Evolutionary conservation across 1,140 invertebrate species (phyloP).

Genomic region (Diorhabda carinulata): DNA sequence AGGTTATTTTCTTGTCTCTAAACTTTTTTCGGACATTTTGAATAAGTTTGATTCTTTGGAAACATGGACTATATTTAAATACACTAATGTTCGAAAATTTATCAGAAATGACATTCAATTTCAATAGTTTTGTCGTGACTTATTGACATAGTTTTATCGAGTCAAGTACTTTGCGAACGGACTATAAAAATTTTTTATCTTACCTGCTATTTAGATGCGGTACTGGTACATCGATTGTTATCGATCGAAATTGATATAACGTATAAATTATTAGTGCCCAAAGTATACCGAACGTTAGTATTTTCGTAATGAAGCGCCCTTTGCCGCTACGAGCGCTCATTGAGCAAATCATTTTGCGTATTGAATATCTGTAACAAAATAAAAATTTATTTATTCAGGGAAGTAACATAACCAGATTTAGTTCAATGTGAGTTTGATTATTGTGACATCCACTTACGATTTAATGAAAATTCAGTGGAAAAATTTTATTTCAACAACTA

Average conservation of each 20-base stretch:
- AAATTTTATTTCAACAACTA: no score
- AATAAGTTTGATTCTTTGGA: background rate
- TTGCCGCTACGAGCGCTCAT: constrained; percentile 30
- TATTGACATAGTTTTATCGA: background rate
- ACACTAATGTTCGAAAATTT: background rate
- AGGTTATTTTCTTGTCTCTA: no score
- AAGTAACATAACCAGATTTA: background rate
- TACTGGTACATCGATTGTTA: constrained; percentile 47
- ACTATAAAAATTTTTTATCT: background rate
- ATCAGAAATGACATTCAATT: background rate
- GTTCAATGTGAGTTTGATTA: no score
- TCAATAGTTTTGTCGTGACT: background rate
- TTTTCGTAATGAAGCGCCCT: constrained; percentile 51
- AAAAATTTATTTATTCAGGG: background rate
- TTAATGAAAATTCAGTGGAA: no score
- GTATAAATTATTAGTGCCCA: constrained; percentile 53
- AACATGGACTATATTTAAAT: background rate
- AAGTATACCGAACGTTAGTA: constrained; percentile 49
- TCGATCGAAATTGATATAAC: constrained; percentile 46
- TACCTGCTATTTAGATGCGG: constrained; percentile 44
- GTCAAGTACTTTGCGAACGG: background rate
- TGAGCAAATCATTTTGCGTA: constrained; percentile 23
- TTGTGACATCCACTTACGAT: no score
- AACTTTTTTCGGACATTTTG: background rate
- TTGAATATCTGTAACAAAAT: constrained; percentile 19